Evolutionary conservation across 2,113 vertebrate genomes (phyloP).

Genomic region (Montifringilla adamsi): DNA sequence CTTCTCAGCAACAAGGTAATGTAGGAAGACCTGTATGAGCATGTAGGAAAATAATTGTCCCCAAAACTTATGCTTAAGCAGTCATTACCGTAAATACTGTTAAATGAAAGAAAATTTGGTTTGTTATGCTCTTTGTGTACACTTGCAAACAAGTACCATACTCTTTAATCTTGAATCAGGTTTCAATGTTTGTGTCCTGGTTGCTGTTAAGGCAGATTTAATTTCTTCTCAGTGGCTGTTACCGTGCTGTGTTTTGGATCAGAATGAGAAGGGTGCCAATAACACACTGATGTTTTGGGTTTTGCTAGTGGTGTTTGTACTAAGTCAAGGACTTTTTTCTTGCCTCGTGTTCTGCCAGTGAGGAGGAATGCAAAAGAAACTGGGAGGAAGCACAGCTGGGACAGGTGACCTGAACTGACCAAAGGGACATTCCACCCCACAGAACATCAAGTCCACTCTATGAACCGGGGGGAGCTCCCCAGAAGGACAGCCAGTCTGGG

Average conservation of each 20-base stretch:
- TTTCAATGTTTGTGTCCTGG: not conserved
- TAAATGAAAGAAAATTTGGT: not conserved
- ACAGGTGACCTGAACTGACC: not conserved
- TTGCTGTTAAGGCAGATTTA: not conserved
- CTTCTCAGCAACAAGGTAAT: not conserved
- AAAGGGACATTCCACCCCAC: not conserved
- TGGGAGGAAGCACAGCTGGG: not conserved
- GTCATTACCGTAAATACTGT: not conserved
- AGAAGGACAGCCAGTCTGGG: not conserved
- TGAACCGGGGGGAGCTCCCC: not conserved
- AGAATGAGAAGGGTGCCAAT: not conserved
- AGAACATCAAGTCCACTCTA: not conserved
- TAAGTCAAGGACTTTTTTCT: not conserved
- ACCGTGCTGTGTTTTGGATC: not conserved
- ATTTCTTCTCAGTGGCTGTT: not conserved
- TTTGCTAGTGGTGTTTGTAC: not conserved
- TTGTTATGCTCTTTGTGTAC: fast-evolving
- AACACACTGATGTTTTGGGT: not conserved
- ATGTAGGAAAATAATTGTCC: not conserved
- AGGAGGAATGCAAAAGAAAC: not conserved
- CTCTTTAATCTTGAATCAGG: not conserved
- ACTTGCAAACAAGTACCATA: not conserved
- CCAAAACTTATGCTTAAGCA: not conserved
- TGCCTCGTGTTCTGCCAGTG: not conserved
- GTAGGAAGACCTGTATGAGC: not conserved